Conservation (phyloP, 2,797 vertebrate species). For the Pelochelys cantorii region DNA sequence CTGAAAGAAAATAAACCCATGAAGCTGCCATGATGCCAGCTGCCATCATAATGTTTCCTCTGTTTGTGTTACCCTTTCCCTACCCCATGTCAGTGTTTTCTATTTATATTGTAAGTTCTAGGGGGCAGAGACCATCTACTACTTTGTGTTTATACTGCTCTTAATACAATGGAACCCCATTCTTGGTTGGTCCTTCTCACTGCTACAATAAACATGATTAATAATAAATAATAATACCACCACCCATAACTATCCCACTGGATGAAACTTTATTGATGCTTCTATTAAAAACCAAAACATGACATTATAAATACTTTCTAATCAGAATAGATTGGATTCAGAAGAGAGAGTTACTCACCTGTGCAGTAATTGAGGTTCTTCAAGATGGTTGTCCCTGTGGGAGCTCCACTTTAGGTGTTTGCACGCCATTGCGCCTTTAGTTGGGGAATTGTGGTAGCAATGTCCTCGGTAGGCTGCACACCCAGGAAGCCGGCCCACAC, state of each 20-base stretch:
- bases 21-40: not conserved
- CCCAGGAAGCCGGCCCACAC: no score
- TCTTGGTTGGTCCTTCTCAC: not conserved
- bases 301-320: not conserved
- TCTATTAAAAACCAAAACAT: not conserved
- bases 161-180: not conserved
- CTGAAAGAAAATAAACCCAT: not conserved
- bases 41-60: not conserved
- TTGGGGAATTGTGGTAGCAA: no score
- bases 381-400: no score
- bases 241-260: not conserved
- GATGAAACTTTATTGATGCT: not conserved
- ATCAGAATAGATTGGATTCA: not conserved
- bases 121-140: not conserved
- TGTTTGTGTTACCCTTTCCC: not conserved
- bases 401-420: no score
- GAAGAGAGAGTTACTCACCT: not conserved
- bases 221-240: not conserved
- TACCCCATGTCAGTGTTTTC: not conserved
- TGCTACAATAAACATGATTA: not conserved
- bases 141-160: not conserved
- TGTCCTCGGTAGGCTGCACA: no score
- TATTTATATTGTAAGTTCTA: not conserved
- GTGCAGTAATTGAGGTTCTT: no score
- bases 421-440: no score